Conservation (phyloP, 2,113 vertebrate species). For the Pelobates fuscus region DNA sequence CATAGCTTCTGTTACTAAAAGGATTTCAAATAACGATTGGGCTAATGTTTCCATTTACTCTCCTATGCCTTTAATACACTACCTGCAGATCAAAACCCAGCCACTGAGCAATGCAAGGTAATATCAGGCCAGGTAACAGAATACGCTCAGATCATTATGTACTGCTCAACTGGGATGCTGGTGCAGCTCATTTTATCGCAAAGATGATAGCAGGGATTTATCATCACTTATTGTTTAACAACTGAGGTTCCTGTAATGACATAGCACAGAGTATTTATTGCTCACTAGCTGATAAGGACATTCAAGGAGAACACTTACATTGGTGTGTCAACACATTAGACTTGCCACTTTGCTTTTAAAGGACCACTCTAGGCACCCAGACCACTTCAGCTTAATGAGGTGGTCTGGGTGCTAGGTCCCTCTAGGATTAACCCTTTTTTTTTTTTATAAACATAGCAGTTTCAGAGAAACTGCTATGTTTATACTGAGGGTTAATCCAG, state of each 20-base stretch:
- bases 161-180: not conserved
- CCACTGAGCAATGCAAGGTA: not conserved
- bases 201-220: slow-evolving; percentile 6
- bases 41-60: not conserved
- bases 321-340: not conserved
- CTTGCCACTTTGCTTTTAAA: not conserved
- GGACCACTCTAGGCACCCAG: too few relatives aligned
- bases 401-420: too few relatives aligned
- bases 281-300: not conserved
- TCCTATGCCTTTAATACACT: not conserved
- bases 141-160: slow-evolving; percentile 3
- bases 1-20: not conserved
- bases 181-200: not conserved
- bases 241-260: not conserved
- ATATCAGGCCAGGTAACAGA: slow-evolving; percentile 1
- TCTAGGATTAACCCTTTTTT: too few relatives aligned
- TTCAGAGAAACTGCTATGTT: too few relatives aligned
- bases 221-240: slow-evolving; percentile 2
- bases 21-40: slow-evolving; percentile 9
- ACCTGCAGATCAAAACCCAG: not conserved
- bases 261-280: slow-evolving; percentile 1
- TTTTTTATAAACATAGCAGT: too few relatives aligned
- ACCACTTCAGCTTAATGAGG: too few relatives aligned
- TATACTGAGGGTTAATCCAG: too few relatives aligned
- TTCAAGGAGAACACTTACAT: not conserved